A percentile compares a stretch with the other conserved stretches of the same genome.
These are phyloP conservation scores for Lota lota DNA, from an alignment of 2,113 vertebrate genomes.

Conservation along the genomic window DNA sequence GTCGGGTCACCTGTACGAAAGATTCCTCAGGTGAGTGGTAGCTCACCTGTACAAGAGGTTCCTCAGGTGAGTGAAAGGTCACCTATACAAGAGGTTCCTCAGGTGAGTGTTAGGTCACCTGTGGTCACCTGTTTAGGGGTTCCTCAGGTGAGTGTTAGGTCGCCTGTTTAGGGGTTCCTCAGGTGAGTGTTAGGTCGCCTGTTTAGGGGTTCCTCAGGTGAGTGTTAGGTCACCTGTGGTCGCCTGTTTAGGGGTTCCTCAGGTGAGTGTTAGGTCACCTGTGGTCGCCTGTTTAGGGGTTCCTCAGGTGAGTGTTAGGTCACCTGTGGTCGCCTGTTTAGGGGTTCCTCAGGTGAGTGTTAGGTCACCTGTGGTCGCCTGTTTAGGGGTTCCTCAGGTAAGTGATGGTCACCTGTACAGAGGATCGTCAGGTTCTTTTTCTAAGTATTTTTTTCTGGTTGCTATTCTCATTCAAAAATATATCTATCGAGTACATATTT, in stretches of 20 bases:
- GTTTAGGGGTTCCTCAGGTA: too few species aligned
- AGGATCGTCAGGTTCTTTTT: not conserved
- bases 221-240: slow-evolving; percentile 78
- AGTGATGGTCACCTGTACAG: not conserved
- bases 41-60: not conserved
- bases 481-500: too few species aligned
- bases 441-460: too few species aligned
- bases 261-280: slow-evolving; percentile 27
- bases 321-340: too few species aligned
- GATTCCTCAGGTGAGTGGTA: slow-evolving; percentile 87
- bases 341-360: too few species aligned
- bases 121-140: slow-evolving; percentile 80
- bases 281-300: too few species aligned
- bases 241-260: slow-evolving; percentile 86
- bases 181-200: slow-evolving; percentile 72
- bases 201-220: slow-evolving; percentile 28
- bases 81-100: slow-evolving; percentile 62
- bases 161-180: not conserved
- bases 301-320: too few species aligned
- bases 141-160: slow-evolving; percentile 65
- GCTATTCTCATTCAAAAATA: too few species aligned
- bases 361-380: too few species aligned
- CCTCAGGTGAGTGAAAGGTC: slow-evolving; percentile 57
- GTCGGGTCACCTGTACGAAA: slow-evolving; percentile 94
- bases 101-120: slow-evolving; percentile 65